Percentiles rank a stretch among this genome's conserved stretches.
Evolutionary conservation across 2,888 invertebrate species (phyloP).

Genomic region (Noctua janthina): DNA sequence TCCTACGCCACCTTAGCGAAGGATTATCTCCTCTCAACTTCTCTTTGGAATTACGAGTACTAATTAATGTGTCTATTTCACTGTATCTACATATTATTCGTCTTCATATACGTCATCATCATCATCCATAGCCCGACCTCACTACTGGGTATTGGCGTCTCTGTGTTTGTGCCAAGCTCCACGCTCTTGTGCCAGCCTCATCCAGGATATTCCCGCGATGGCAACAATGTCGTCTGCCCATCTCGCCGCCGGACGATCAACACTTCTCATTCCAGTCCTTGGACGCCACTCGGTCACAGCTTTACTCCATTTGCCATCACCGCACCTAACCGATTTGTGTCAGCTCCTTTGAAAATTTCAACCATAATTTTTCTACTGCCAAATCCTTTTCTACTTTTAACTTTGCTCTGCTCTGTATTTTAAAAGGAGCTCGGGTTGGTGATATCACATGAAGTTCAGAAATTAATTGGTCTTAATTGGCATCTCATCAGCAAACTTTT

Average conservation of each 20-base stretch:
- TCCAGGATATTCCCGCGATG: too few relatives aligned
- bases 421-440: neutral
- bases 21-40: neutral
- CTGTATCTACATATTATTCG: constrained; percentile 1
- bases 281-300: too few relatives aligned
- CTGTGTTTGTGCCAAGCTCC: too few relatives aligned
- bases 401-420: neutral
- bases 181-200: too few relatives aligned
- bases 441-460: neutral
- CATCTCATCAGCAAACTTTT: neutral
- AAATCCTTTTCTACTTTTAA: neutral
- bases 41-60: neutral
- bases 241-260: too few relatives aligned
- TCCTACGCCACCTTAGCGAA: neutral
- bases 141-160: too few relatives aligned
- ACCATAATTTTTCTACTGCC: too few relatives aligned
- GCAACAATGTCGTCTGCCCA: too few relatives aligned
- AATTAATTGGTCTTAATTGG: neutral
- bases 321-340: neutral
- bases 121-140: neutral
- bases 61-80: neutral
- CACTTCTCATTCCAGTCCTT: too few relatives aligned
- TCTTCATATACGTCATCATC: too few relatives aligned
- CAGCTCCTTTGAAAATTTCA: neutral
- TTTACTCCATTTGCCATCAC: too few relatives aligned